Evolutionary conservation across 2,797 vertebrate genomes (phyloP).

Genomic region (Sebastes vulpes): DNA sequence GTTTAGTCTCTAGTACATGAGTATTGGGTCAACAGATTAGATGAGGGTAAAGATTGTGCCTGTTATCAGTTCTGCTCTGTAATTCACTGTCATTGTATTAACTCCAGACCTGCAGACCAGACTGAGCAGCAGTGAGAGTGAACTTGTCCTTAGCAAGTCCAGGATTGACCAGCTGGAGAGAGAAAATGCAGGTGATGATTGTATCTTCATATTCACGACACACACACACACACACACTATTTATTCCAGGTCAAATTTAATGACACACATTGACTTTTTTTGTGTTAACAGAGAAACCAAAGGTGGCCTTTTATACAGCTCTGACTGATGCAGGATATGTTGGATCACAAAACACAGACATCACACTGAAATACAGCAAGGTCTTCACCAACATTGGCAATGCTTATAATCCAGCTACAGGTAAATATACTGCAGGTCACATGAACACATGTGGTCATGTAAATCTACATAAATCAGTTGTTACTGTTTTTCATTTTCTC

Average conservation of each 20-base stretch:
- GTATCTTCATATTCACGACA: too few relatives aligned
- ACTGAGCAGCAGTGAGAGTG: neutral
- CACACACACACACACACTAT: neutral
- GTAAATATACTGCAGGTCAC: neutral
- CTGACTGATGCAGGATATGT: neutral
- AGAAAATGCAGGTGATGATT: neutral
- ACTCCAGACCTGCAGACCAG: neutral
- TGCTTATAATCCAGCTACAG: slow-evolving; percentile 14
- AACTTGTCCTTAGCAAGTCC: neutral
- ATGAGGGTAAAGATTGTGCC: neutral
- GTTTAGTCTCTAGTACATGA: neutral
- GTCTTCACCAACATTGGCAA: slow-evolving; percentile 26
- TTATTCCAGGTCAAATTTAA: too few relatives aligned
- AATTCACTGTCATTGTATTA: neutral
- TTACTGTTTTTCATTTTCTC: neutral
- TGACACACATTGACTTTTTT: neutral
- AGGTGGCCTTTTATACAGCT: slow-evolving; percentile 9
- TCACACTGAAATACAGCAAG: slow-evolving; percentile 20
- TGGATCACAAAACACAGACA: neutral
- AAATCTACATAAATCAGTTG: neutral
- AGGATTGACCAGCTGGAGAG: neutral
- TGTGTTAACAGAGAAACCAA: neutral
- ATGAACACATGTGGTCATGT: neutral
- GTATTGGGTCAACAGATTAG: neutral
- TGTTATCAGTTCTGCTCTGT: neutral